Percentiles rank a stretch among this genome's conserved stretches.
Conservation (phyloP, 2,113 vertebrate genomes). For the Oenanthe oenanthe region DNA sequence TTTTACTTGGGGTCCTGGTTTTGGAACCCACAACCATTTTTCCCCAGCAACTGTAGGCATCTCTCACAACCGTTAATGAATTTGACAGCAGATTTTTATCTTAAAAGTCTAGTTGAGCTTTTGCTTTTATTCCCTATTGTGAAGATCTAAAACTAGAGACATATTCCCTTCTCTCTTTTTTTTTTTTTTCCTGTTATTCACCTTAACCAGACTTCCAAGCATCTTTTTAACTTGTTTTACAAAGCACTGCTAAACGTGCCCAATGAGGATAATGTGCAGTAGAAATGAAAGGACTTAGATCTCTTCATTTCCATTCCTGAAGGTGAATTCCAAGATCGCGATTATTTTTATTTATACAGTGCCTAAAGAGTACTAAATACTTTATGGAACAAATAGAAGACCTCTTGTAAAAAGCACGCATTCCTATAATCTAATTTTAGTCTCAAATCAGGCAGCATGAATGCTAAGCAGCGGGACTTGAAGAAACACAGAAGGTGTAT, state of each 20-base stretch:
- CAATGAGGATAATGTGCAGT: conserved; percentile 12
- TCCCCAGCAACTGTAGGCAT: not conserved
- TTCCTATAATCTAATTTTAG: conserved; percentile 63
- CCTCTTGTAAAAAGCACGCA: conserved; percentile 59
- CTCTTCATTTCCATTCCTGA: conserved; percentile 53
- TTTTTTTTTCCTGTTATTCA: not conserved
- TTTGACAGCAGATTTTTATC: conserved; percentile 35
- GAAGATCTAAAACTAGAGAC: not conserved
- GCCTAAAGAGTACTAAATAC: conserved; percentile 62
- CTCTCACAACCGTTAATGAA: conserved; percentile 30
- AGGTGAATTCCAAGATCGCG: conserved; percentile 58
- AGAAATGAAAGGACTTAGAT: conserved; percentile 9
- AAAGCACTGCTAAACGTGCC: conserved; percentile 23
- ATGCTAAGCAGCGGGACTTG: conserved; percentile 47
- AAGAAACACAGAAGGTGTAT: not conserved
- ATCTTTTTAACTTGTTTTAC: conserved; percentile 27
- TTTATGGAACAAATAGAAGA: conserved; percentile 66
- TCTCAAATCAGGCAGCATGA: conserved; percentile 38
- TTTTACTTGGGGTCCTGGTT: conserved; percentile 12
- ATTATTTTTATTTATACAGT: conserved; percentile 66
- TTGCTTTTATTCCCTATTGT: conserved; percentile 37
- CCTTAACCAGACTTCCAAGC: conserved; percentile 38
- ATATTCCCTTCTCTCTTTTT: not conserved
- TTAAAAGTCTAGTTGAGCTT: conserved; percentile 9
- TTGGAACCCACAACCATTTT: conserved; percentile 27